phyloP scores from a whole-genome alignment of 2,113 vertebrate species.

The Cynoglossus semilaevis region DNA sequence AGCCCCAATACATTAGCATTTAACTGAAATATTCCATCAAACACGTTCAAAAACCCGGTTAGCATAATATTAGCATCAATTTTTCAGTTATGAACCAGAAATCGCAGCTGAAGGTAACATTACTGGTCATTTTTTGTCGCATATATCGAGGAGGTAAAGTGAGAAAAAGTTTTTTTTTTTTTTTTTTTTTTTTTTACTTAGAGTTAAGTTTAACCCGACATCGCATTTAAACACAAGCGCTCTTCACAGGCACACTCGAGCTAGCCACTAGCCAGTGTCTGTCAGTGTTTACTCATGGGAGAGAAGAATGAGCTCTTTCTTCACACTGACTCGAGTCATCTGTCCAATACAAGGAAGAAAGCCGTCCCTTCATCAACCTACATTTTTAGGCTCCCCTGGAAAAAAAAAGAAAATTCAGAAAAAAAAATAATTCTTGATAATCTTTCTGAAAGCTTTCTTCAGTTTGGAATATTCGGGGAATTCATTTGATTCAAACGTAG shows the following conservation, averaged over 20 bases:
- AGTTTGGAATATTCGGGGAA: too few species aligned
- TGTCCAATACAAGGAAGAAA: slow-evolving; percentile 42
- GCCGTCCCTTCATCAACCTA: slow-evolving; percentile 31
- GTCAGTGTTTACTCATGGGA: slow-evolving; percentile 62
- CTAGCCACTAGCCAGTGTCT: slow-evolving; percentile 58
- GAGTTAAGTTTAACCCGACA: slow-evolving; percentile 44
- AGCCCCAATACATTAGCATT: too few species aligned
- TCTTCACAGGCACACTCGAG: slow-evolving; percentile 74
- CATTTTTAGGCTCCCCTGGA: slow-evolving; percentile 45
- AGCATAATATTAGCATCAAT: too few species aligned
- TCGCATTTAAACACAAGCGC: slow-evolving; percentile 52
- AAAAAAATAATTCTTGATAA: too few species aligned
- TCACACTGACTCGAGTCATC: slow-evolving; percentile 23
- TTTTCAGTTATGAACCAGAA: too few species aligned
- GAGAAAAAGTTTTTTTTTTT: background rate
- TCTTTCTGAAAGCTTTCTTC: too few species aligned
- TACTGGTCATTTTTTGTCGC: too few species aligned
- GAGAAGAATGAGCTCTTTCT: slow-evolving; percentile 76
- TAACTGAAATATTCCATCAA: too few species aligned
- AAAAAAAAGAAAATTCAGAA: too few species aligned
- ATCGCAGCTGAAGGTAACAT: too few species aligned
- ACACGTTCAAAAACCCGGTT: too few species aligned
- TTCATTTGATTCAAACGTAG: too few species aligned
- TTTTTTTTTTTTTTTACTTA: slow-evolving; percentile 6
- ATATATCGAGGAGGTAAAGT: background rate